phyloP scores from a whole-genome alignment of 2,113 vertebrate genomes.

The Mastomys natalensis region DNA sequence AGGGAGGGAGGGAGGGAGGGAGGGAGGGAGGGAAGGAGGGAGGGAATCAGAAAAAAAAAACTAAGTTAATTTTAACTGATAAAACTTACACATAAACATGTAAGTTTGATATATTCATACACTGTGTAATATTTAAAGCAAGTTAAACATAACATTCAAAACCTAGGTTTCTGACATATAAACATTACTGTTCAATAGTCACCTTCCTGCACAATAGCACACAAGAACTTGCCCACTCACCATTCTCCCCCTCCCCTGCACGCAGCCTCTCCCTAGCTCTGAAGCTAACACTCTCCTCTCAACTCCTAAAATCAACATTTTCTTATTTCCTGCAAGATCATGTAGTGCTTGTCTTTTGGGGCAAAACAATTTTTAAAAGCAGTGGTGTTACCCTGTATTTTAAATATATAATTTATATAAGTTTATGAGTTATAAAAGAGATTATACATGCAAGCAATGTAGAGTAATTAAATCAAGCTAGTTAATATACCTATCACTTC shows the following conservation, averaged over 20 bases:
- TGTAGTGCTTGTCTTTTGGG: neutral
- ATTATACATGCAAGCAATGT: neutral
- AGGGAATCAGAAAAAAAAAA: conserved; percentile 56
- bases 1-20: neutral
- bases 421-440: neutral
- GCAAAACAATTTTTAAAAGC: neutral
- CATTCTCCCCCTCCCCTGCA: neutral
- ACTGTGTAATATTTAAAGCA: neutral
- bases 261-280: neutral
- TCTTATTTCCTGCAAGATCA: neutral
- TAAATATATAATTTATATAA: neutral
- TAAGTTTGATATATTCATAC: neutral
- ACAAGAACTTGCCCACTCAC: neutral
- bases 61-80: neutral
- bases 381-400: neutral
- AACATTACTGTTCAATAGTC: neutral
- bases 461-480: neutral
- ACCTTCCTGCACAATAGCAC: neutral
- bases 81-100: neutral
- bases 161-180: neutral
- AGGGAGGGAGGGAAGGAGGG: too few relatives aligned
- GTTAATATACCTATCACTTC: neutral
- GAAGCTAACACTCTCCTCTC: neutral
- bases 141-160: neutral
- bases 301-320: neutral